These are phyloP conservation scores for Fabriciana adippe DNA, from an alignment of 2,888 invertebrate species.

Conservation along the genomic window DNA sequence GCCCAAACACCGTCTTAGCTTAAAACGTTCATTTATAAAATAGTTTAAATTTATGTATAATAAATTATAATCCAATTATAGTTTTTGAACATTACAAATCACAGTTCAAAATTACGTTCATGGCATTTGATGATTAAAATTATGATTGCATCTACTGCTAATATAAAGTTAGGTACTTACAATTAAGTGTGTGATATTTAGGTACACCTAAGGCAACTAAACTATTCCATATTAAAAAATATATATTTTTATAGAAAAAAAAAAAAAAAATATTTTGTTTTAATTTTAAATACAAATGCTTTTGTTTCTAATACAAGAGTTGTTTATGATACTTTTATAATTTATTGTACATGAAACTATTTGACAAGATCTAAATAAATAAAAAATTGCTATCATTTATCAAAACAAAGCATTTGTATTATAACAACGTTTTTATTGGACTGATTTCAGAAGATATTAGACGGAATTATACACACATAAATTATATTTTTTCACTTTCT, in stretches of 20 bases:
- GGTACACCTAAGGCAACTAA: constrained; percentile 32
- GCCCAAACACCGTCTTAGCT: constrained; percentile 23
- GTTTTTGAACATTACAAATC: constrained; percentile 76
- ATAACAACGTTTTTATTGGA: background rate
- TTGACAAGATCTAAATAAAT: background rate
- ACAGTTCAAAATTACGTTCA: constrained; percentile 78
- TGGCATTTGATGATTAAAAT: constrained; percentile 64
- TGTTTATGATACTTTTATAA: no score
- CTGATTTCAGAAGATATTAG: no score
- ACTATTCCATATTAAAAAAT: constrained; percentile 10
- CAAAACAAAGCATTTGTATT: background rate
- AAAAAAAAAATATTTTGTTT: background rate
- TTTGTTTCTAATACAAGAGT: background rate
- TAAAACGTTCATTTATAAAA: constrained; percentile 42
- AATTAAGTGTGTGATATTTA: constrained; percentile 63
- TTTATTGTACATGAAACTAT: background rate
- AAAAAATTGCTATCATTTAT: no score
- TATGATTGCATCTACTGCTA: constrained; percentile 54
- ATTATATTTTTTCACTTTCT: no score
- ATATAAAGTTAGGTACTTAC: constrained; percentile 56
- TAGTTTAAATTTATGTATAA: constrained; percentile 51
- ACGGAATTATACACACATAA: no score
- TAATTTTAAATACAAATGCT: background rate
- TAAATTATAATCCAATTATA: constrained; percentile 51
- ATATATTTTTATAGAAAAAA: background rate